Evolutionary conservation across 2,113 vertebrate genomes (phyloP).

Genomic region (Hystrix brachyura): DNA sequence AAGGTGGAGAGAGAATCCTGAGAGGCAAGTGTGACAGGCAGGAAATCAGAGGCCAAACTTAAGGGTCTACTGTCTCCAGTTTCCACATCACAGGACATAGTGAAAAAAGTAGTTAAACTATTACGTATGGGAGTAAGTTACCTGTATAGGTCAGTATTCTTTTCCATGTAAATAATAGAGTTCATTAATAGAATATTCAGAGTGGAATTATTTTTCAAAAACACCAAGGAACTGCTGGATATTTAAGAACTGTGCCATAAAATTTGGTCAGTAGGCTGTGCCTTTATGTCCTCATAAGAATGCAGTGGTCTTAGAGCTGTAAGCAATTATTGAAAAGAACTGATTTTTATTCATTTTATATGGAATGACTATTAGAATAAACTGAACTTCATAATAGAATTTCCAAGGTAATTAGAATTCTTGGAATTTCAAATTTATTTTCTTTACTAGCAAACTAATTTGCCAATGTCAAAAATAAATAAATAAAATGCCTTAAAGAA

Average conservation of each 20-base stretch:
- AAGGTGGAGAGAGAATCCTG: not conserved
- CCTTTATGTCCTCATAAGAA: not conserved
- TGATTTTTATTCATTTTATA: constrained; percentile 19
- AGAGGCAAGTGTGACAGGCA: not conserved
- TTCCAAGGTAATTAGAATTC: constrained; percentile 52
- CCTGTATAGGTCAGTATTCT: not conserved
- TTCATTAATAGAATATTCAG: not conserved
- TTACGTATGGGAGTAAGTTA: not conserved
- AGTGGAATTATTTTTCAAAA: not conserved
- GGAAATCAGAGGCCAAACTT: not conserved
- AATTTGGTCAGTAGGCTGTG: not conserved
- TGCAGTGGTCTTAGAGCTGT: not conserved
- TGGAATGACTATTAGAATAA: not conserved
- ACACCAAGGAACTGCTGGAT: not conserved
- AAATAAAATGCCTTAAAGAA: not conserved
- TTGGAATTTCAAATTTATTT: constrained; percentile 45
- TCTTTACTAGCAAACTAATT: constrained; percentile 46
- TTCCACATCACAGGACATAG: not conserved
- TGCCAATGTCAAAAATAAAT: not conserved
- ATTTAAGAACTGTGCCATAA: not conserved
- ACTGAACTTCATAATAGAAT: constrained; percentile 14
- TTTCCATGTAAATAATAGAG: not conserved
- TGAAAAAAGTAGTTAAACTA: not conserved
- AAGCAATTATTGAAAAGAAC: constrained; percentile 15
- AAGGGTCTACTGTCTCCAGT: not conserved